A percentile compares a stretch with the other conserved stretches of the same genome.
These are phyloP conservation scores for Helicorthomorpha holstii DNA, from an alignment of 1,140 invertebrate genomes.

Conservation along the genomic window DNA sequence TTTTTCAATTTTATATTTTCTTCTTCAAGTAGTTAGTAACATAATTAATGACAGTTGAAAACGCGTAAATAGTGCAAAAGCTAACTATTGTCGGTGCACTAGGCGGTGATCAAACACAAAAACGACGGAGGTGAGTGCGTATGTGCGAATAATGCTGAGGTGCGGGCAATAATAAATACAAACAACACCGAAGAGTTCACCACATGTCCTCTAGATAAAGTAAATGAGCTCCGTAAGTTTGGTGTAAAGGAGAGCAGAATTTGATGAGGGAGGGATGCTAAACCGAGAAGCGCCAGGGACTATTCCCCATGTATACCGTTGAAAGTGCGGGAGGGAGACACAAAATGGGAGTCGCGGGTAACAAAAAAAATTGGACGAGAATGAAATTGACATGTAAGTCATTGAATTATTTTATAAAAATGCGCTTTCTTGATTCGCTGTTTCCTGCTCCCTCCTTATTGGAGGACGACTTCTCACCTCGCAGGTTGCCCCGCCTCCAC, in stretches of 20 bases:
- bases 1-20: no score
- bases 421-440: conserved; percentile 9
- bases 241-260: background rate
- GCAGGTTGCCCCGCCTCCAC: conserved; percentile 9
- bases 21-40: no score
- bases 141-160: background rate
- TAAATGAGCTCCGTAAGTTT: background rate
- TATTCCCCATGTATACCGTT: background rate
- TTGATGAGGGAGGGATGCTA: background rate
- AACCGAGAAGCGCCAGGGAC: background rate
- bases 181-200: no score
- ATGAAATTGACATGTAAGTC: background rate
- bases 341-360: background rate
- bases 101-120: no score
- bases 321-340: background rate
- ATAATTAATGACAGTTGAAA: no score
- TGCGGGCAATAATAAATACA: no score
- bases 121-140: no score
- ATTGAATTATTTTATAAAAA: conserved; percentile 9
- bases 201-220: background rate
- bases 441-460: conserved; percentile 7
- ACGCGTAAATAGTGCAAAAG: no score
- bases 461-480: conserved; percentile 9
- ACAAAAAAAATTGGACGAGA: background rate
- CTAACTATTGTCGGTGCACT: no score